These are phyloP conservation scores for Mythimna pallens DNA, from an alignment of 2,888 invertebrate genomes.

Conservation along the genomic window DNA sequence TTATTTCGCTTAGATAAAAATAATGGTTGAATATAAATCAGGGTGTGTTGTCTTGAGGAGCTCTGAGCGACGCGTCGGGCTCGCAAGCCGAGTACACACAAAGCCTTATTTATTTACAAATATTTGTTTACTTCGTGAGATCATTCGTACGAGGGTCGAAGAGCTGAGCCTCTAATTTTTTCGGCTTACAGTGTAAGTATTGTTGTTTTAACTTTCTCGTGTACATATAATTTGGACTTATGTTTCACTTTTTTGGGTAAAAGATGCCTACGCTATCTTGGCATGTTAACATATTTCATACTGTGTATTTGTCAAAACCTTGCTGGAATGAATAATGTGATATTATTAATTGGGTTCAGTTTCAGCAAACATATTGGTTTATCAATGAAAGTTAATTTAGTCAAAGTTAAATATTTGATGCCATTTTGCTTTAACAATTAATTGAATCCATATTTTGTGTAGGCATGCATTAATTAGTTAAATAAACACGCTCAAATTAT, in stretches of 20 bases:
- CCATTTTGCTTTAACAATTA: slow-evolving; percentile 20
- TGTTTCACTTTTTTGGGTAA: slow-evolving; percentile 13
- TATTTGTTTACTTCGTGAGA: slow-evolving; percentile 77
- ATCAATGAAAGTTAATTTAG: slow-evolving; percentile 33
- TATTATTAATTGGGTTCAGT: slow-evolving; percentile 9
- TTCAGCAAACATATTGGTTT: slow-evolving; percentile 35
- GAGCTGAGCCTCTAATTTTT: slow-evolving; percentile 66
- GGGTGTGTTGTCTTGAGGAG: slow-evolving; percentile 64
- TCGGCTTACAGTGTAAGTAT: slow-evolving; percentile 60
- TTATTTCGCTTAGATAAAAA: slow-evolving; percentile 71
- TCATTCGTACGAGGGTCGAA: slow-evolving; percentile 67
- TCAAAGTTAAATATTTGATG: slow-evolving; percentile 45
- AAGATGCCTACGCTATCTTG: slow-evolving; percentile 6
- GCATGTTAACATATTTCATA: slow-evolving; percentile 14
- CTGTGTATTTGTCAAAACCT: background rate
- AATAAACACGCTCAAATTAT: slow-evolving; percentile 8
- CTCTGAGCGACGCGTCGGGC: slow-evolving; percentile 58
- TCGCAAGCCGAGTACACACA: slow-evolving; percentile 61
- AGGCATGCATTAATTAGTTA: background rate
- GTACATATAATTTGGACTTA: slow-evolving; percentile 46
- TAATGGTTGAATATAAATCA: slow-evolving; percentile 78
- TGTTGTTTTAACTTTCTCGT: slow-evolving; percentile 49
- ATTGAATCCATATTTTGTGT: slow-evolving; percentile 29
- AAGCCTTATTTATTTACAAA: slow-evolving; percentile 81
- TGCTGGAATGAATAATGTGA: slow-evolving; percentile 25